phyloP scores from a whole-genome alignment of 2,888 invertebrate genomes.

The Gortyna flavago region DNA sequence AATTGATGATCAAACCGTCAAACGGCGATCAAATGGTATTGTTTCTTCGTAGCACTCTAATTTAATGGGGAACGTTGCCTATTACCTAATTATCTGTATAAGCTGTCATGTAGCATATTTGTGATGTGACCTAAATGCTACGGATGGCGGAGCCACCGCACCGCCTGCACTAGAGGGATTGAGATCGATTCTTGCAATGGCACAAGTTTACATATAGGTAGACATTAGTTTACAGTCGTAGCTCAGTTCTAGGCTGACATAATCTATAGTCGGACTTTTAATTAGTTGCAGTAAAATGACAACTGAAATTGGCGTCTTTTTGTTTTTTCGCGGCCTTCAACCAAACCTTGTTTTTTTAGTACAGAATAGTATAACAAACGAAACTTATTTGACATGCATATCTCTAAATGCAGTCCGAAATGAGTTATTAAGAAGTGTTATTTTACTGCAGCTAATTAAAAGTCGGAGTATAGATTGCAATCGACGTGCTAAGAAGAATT shows the following conservation, averaged over 20 bases:
- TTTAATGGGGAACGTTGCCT: neutral
- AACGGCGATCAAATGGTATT: neutral
- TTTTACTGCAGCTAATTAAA: too few species aligned
- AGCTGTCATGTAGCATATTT: constrained; percentile 8
- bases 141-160: constrained; percentile 13
- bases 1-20: constrained; percentile 1
- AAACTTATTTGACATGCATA: too few species aligned
- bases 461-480: too few species aligned
- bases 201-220: neutral
- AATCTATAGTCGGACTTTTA: too few species aligned
- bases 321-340: too few species aligned
- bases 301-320: too few species aligned
- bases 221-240: constrained; percentile 18
- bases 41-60: neutral
- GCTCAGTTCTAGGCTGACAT: neutral
- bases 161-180: constrained; percentile 16
- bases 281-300: too few species aligned
- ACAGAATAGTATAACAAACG: too few species aligned
- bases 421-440: too few species aligned
- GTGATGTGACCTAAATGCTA: constrained; percentile 51
- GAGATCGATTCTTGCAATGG: constrained; percentile 38
- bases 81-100: constrained; percentile 13
- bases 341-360: too few species aligned
- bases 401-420: too few species aligned
- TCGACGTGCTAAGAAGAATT: neutral